A percentile compares a stretch with the other conserved stretches of the same genome.
Evolutionary conservation across 2,888 invertebrate species (phyloP).

Genomic region (Beris chalybata): DNA sequence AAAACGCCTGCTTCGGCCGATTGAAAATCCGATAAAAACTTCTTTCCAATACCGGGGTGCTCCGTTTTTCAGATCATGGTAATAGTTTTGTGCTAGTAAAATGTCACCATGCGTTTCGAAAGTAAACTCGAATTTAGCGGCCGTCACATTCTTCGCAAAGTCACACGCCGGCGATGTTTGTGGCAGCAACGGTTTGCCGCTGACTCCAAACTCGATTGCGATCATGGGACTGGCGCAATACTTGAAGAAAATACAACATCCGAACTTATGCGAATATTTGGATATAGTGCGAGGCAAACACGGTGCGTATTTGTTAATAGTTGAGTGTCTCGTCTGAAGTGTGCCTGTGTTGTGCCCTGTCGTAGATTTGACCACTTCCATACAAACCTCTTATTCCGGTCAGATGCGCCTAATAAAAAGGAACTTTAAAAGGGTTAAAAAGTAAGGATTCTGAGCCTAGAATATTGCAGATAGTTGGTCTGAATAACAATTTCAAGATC

Average conservation of each 20-base stretch:
- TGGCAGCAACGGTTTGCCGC: conserved; percentile 92
- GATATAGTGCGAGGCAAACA: conserved; percentile 93
- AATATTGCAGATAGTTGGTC: too few species aligned
- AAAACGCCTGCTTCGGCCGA: too few species aligned
- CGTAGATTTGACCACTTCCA: too few species aligned
- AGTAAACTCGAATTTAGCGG: conserved; percentile 62
- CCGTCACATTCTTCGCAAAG: conserved; percentile 88
- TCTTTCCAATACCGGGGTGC: too few species aligned
- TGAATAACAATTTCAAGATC: too few species aligned
- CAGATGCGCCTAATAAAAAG: too few species aligned
- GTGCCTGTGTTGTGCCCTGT: too few species aligned
- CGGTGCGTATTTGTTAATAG: conserved; percentile 62
- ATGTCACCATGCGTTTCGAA: conserved; percentile 42
- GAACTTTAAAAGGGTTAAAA: too few species aligned
- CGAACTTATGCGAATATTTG: conserved; percentile 84
- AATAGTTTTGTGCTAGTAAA: neutral
- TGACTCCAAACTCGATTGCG: conserved; percentile 95
- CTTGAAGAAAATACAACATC: conserved; percentile 76
- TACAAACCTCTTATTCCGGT: too few species aligned
- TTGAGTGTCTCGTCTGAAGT: too few species aligned
- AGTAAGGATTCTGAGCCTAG: too few species aligned
- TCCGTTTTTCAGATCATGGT: neutral
- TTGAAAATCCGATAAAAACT: too few species aligned
- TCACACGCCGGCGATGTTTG: conserved; percentile 88
- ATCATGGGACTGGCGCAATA: conserved; percentile 87